phyloP scores from a whole-genome alignment of 2,113 vertebrate genomes.

The Oophaga pumilio region DNA sequence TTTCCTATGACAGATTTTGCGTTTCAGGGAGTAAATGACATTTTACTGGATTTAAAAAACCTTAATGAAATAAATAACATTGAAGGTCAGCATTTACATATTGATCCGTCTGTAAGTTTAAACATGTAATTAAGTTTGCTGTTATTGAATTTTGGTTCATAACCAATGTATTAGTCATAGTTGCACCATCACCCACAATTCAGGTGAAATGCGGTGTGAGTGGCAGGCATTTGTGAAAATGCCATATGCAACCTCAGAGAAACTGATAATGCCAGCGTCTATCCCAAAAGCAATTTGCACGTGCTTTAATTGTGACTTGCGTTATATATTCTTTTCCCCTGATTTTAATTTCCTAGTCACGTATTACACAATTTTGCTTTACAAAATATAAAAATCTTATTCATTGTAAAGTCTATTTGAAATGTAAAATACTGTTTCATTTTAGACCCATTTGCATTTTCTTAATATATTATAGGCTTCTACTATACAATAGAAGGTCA shows the following conservation, averaged over 20 bases:
- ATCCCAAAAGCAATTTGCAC: conserved; percentile 32
- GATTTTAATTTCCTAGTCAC: neutral
- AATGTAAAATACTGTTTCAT: neutral
- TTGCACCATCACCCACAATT: conserved; percentile 70
- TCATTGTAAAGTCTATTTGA: neutral
- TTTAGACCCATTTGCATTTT: too few species aligned
- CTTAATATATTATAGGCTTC: too few species aligned
- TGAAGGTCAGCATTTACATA: conserved; percentile 86
- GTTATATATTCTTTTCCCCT: neutral
- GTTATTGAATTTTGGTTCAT: conserved; percentile 78
- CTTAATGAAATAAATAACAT: conserved; percentile 73
- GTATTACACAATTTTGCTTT: neutral
- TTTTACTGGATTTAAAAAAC: conserved; percentile 75
- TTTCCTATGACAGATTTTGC: conserved; percentile 34
- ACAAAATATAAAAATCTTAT: neutral
- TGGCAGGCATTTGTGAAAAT: conserved; percentile 65
- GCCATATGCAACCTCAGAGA: conserved; percentile 59
- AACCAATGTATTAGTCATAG: conserved; percentile 77
- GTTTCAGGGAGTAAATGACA: conserved; percentile 15
- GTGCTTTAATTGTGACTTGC: conserved; percentile 35
- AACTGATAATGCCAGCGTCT: conserved; percentile 53
- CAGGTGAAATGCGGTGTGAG: conserved; percentile 64
- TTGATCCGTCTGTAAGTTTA: conserved; percentile 81
- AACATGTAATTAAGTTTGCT: conserved; percentile 81
- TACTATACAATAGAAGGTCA: too few species aligned